Percentiles rank a stretch among this genome's conserved stretches.
These are phyloP conservation scores for Ameiurus melas DNA, from an alignment of 2,113 vertebrate genomes.

Conservation along the genomic window DNA sequence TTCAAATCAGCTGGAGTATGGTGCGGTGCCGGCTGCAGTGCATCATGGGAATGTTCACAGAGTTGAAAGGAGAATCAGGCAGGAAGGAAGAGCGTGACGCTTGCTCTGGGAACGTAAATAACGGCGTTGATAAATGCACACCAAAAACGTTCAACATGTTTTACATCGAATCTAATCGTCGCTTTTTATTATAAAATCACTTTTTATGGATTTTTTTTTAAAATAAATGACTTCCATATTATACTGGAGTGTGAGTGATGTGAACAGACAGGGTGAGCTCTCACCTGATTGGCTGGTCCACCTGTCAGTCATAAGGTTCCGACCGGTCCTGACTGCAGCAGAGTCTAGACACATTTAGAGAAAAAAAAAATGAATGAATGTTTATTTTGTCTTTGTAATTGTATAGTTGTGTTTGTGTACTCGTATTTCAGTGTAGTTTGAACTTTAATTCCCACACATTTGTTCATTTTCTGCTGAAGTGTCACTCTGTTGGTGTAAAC, in stretches of 20 bases:
- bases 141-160: background rate
- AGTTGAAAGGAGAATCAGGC: background rate
- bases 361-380: background rate
- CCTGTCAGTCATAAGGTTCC: background rate
- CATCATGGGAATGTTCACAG: background rate
- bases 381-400: background rate
- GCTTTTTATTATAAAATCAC: background rate
- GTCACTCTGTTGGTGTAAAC: background rate
- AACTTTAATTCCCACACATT: background rate
- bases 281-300: background rate
- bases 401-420: background rate
- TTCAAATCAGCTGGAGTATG: background rate
- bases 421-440: background rate
- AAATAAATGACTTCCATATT: background rate
- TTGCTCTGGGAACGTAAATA: background rate
- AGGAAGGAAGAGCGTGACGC: background rate
- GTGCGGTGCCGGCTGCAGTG: background rate
- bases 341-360: background rate
- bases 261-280: background rate
- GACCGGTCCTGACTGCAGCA: background rate
- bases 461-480: background rate
- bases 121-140: background rate
- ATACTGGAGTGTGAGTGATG: too few species aligned
- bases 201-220: background rate
- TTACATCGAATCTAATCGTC: background rate